phyloP scores from a whole-genome alignment of 1,140 invertebrate genomes.

The Arctopsyche grandis region DNA sequence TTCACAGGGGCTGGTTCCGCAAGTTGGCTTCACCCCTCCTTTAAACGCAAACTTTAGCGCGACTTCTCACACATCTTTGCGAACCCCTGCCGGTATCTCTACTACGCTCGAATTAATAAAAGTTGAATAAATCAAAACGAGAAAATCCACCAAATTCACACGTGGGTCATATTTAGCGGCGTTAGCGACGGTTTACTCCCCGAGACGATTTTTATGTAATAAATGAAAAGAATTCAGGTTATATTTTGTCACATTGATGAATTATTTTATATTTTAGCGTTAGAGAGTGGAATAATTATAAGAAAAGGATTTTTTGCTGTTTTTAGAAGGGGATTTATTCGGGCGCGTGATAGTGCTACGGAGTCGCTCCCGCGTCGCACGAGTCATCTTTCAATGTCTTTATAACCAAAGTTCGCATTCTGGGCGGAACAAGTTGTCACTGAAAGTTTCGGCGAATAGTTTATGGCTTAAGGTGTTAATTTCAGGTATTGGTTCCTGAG shows the following conservation, averaged over 20 bases:
- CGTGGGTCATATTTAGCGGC: no score
- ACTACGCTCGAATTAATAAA: conserved; percentile 32
- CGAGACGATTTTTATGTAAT: no score
- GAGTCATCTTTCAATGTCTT: conserved; percentile 42
- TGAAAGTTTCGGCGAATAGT: conserved; percentile 35
- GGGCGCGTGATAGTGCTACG: background rate
- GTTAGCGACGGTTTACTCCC: no score
- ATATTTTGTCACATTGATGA: no score
- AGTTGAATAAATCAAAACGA: conserved; percentile 13
- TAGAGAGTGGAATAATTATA: no score
- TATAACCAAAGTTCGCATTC: conserved; percentile 38
- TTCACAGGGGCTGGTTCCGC: conserved; percentile 39
- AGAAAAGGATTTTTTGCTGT: no score
- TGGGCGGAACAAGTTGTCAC: conserved; percentile 42
- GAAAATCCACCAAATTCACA: background rate
- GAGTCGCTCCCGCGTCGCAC: background rate
- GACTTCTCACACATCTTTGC: background rate
- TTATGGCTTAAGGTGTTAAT: conserved; percentile 40
- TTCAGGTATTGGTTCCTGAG: conserved; percentile 37
- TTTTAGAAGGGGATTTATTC: no score
- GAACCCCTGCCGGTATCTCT: conserved; percentile 6
- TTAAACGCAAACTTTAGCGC: conserved; percentile 19
- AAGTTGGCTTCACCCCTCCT: conserved; percentile 28
- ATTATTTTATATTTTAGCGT: no score
- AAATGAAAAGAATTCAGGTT: no score